Evolutionary conservation across 1,140 invertebrate genomes (phyloP), one percentile per base, ranked within the genome.

Genomic region (Latrodectus geometricus): DNA sequence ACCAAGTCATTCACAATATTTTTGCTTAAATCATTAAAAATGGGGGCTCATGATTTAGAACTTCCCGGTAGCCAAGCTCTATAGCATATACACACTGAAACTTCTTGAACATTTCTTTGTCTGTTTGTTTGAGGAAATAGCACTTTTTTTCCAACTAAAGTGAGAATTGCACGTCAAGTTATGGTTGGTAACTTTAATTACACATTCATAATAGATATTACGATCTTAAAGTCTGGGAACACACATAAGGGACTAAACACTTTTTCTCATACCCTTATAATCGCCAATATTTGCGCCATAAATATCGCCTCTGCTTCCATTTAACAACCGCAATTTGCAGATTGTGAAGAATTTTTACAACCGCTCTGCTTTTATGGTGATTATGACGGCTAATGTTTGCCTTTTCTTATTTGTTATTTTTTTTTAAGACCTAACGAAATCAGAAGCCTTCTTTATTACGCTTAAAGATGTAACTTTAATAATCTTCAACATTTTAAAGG

Each of bases 341-440:
- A 76, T 76, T 68, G 56, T 76, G 72, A 17, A 76, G 73, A 68
- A 69, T 52, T 76, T 82, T 82, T 84, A 84, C 54, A 84, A 20
- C 73, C 73, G 0, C 9, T 21, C 20, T 9, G 12, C 49, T 84
- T 83, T 84, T 75, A 84, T 84, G 82, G 73, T 84, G 82, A 84
- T 84, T 84, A 84, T 69, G 48, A 84, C 17, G 15, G 79, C 73
- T 84, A 84, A 35, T 35, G 35, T 35, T 35, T 15, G 70, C 9
- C 23, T 73, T 14, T 35, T 73, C 9, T 23, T 20, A 20, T 23
- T n/a, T 69, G 17, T 5, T 69, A 11, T 69, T n/a, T 7, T n/a
- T n/a, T n/a, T 69, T 69, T 21, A 69, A 69, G 54, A 61, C 17
- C 17, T 61, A 61, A 61, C 54, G 54, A 61, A 61, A 61, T 61